Evolutionary conservation across 2,888 invertebrate genomes (phyloP).

Genomic region (Macrosiphum euphorbiae): DNA sequence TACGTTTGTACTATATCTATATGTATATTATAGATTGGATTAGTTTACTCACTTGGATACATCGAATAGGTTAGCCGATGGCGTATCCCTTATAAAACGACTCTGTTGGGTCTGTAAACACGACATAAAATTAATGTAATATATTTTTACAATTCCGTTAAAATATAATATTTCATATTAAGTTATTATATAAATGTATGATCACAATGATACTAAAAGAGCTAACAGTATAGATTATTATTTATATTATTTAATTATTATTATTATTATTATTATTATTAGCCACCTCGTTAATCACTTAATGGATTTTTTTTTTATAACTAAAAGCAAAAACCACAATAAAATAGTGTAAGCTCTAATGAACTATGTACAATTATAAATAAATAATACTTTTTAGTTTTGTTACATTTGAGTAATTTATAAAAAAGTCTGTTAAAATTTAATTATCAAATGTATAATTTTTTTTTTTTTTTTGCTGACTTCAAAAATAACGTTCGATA

Average conservation of each 20-base stretch:
- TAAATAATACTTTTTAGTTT: not conserved
- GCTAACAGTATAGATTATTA: not conserved
- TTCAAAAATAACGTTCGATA: not conserved
- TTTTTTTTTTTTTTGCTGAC: not conserved
- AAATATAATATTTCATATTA: not conserved
- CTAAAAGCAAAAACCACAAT: not conserved
- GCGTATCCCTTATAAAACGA: slow-evolving; percentile 51
- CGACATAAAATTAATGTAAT: not conserved
- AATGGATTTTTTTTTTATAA: not conserved
- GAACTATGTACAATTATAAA: not conserved
- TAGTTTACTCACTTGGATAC: slow-evolving; percentile 32
- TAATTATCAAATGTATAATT: not conserved
- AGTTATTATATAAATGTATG: not conserved
- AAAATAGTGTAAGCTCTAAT: not conserved
- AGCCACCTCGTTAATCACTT: not conserved
- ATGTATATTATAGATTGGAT: not conserved
- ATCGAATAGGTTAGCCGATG: slow-evolving; percentile 53
- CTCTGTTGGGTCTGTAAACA: slow-evolving; percentile 59
- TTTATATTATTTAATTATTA: no score
- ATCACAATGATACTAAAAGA: not conserved
- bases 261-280: not conserved
- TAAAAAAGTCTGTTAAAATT: not conserved
- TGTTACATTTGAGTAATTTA: not conserved
- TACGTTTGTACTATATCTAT: not conserved
- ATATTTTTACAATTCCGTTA: not conserved